phyloP scores from a whole-genome alignment of 2,113 vertebrate genomes.

The Actenoides hombroni region DNA sequence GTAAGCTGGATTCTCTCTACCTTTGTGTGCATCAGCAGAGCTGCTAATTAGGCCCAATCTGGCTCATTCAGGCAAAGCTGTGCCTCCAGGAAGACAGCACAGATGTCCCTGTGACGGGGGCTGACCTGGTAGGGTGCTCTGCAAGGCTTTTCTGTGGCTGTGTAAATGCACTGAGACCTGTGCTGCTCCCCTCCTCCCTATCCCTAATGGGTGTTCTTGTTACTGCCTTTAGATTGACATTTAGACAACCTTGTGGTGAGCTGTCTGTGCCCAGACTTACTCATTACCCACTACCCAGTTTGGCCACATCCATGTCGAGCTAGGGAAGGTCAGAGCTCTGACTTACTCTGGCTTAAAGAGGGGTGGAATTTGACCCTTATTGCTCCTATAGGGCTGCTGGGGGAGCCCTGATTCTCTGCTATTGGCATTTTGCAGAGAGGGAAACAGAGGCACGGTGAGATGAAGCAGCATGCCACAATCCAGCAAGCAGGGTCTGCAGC shows the following conservation, averaged over 20 bases:
- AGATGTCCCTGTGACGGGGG: constrained; percentile 40
- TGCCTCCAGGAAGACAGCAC: constrained; percentile 34
- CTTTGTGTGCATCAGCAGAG: constrained; percentile 64
- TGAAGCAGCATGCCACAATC: not conserved
- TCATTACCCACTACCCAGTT: not conserved
- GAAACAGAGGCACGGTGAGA: not conserved
- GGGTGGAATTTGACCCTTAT: not conserved
- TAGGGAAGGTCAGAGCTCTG: not conserved
- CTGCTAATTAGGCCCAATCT: constrained; percentile 66
- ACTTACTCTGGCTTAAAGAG: not conserved
- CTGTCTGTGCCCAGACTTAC: not conserved
- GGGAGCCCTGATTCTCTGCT: not conserved
- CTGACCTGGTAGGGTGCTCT: constrained; percentile 45
- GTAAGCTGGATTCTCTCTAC: constrained; percentile 67
- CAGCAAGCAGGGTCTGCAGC: not conserved
- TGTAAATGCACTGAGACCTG: not conserved
- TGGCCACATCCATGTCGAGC: not conserved
- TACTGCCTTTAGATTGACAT: not conserved
- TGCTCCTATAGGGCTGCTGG: not conserved
- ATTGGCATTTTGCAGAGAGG: not conserved
- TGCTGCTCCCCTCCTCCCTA: not conserved
- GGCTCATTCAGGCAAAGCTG: constrained; percentile 62
- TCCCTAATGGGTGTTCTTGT: not conserved
- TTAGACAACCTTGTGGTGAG: constrained; percentile 11
- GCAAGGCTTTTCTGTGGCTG: constrained; percentile 8